Percentiles rank a stretch among this genome's conserved stretches.
These are phyloP conservation scores for Smutsia temminckii DNA, from an alignment of 2,797 vertebrate genomes.

Conservation along the genomic window DNA sequence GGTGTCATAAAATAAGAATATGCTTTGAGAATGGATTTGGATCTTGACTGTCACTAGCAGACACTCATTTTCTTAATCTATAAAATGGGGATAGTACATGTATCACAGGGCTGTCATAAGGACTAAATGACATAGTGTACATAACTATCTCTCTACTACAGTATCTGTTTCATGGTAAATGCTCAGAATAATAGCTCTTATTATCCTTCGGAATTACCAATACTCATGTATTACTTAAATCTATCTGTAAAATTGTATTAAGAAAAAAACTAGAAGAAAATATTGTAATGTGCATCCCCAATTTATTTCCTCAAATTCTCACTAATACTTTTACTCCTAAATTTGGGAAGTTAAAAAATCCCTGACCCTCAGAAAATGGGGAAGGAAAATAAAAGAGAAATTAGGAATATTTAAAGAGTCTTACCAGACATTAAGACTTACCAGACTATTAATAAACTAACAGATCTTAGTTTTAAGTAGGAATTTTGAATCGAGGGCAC, in stretches of 20 bases:
- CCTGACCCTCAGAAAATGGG: not conserved
- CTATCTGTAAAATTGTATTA: not conserved
- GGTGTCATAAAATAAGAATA: not conserved
- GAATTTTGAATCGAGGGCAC: conserved; percentile 13
- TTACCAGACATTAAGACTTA: not conserved
- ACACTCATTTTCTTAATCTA: not conserved
- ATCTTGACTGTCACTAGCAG: not conserved
- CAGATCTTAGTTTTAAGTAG: conserved; percentile 32
- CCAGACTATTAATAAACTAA: not conserved
- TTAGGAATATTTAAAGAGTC: not conserved
- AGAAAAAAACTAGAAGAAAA: not conserved
- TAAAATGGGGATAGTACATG: not conserved
- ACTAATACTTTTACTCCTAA: not conserved
- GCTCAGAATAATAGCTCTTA: not conserved
- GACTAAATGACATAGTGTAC: not conserved
- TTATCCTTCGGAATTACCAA: not conserved
- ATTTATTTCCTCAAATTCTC: conserved; percentile 14
- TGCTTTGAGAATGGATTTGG: not conserved
- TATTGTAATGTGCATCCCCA: not conserved
- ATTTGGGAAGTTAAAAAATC: conserved; percentile 11
- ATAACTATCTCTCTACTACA: not conserved
- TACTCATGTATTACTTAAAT: not conserved
- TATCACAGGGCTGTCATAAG: not conserved
- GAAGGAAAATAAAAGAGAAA: not conserved
- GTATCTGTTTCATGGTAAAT: not conserved